Conservation (phyloP, 2,888 invertebrate species). For the Psylliodes chrysocephalus region DNA sequence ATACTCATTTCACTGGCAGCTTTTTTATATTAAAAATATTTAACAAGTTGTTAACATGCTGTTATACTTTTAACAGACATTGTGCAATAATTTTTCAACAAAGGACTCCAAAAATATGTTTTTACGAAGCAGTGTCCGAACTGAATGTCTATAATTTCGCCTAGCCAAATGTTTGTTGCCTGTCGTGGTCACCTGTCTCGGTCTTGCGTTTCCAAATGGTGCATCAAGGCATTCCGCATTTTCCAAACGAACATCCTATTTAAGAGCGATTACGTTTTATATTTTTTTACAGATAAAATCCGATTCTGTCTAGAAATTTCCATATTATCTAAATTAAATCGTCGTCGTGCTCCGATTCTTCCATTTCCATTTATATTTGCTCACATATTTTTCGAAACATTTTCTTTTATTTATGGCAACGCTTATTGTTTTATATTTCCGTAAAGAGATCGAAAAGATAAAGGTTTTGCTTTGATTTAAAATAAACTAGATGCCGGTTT, state of each 20-base stretch:
- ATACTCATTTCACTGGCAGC: too few species aligned
- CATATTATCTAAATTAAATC: conserved; percentile 39
- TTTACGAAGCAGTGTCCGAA: too few species aligned
- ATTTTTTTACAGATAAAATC: neutral
- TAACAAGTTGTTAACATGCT: too few species aligned
- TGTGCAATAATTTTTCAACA: too few species aligned
- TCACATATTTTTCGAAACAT: conserved; percentile 30
- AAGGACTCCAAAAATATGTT: too few species aligned
- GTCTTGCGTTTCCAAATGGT: too few species aligned
- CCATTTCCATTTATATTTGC: conserved; percentile 31
- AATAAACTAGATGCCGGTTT: conserved; percentile 4
- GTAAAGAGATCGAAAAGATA: conserved; percentile 17
- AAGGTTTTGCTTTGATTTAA: conserved; percentile 13
- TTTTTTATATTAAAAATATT: too few species aligned
- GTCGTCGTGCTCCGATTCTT: conserved; percentile 35
- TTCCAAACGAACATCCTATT: neutral
- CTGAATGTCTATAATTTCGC: too few species aligned
- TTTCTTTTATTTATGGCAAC: conserved; percentile 27
- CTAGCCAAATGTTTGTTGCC: too few species aligned
- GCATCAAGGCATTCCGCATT: too few species aligned
- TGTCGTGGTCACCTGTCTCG: too few species aligned
- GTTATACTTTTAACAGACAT: too few species aligned
- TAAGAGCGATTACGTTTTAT: neutral
- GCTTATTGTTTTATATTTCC: conserved; percentile 29
- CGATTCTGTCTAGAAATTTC: conserved; percentile 23